A percentile compares a stretch with the other conserved stretches of the same genome.
Conservation (phyloP, 2,113 vertebrate genomes). For the Hippolais icterina region DNA sequence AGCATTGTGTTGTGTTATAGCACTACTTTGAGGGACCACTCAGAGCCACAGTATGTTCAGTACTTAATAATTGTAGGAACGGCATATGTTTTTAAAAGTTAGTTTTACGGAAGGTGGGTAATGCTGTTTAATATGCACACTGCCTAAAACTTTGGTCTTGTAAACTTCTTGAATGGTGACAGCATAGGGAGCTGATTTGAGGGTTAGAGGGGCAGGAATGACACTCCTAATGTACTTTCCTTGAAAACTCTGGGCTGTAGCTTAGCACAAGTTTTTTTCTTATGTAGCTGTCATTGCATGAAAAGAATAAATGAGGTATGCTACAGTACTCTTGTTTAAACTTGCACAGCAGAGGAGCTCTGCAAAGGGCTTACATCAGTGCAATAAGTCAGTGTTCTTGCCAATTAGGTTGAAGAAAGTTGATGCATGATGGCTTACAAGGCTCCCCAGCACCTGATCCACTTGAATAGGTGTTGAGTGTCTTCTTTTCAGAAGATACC, state of each 20-base stretch:
- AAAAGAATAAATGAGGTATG: not conserved
- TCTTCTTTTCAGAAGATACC: not conserved
- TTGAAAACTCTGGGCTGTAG: not conserved
- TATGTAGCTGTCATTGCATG: not conserved
- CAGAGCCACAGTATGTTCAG: not conserved
- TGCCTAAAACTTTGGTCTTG: not conserved
- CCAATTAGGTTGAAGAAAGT: not conserved
- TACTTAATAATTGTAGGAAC: not conserved
- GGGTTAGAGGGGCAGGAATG: not conserved
- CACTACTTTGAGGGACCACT: not conserved
- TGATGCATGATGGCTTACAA: not conserved
- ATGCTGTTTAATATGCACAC: not conserved
- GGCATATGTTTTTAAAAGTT: not conserved
- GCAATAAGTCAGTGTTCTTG: not conserved
- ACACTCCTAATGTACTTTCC: rapidly evolving
- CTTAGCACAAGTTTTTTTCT: not conserved
- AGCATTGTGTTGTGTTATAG: not conserved
- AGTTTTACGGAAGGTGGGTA: not conserved
- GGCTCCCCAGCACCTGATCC: not conserved
- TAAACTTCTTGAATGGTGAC: not conserved
- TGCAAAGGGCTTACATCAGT: not conserved
- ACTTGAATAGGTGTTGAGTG: not conserved
- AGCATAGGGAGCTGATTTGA: not conserved
- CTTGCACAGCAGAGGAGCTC: not conserved
- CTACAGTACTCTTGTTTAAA: not conserved